A percentile compares a stretch with the other conserved stretches of the same genome.
Evolutionary conservation across 1,140 invertebrate genomes (phyloP).

Genomic region (Telenomus remus): DNA sequence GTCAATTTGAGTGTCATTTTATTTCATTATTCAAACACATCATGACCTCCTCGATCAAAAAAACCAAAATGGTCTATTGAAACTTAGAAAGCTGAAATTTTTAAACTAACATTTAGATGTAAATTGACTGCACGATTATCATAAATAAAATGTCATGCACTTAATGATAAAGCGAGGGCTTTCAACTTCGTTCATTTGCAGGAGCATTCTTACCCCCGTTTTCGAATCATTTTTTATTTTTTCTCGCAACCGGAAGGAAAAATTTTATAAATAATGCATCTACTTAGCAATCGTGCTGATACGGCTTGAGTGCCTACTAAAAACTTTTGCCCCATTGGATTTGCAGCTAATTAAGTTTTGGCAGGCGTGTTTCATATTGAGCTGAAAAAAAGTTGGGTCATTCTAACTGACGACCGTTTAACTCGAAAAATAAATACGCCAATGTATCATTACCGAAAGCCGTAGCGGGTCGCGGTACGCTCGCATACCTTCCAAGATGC

Average conservation of each 20-base stretch:
- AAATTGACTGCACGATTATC: slow-evolving; percentile 8
- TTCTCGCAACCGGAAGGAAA: slow-evolving; percentile 2
- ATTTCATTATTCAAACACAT: too few relatives aligned
- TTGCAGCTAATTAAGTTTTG: slow-evolving; percentile 13
- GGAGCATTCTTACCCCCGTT: neutral
- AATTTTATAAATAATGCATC: slow-evolving; percentile 20
- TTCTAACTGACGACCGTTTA: neutral
- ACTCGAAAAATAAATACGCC: slow-evolving; percentile 2
- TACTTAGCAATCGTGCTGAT: slow-evolving; percentile 3
- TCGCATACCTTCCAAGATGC: slow-evolving; percentile 1
- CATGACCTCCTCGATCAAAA: too few relatives aligned
- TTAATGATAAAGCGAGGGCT: slow-evolving; percentile 18
- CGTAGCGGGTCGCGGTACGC: neutral
- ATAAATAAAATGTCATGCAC: slow-evolving; percentile 12
- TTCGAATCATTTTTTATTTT: neutral
- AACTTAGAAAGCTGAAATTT: neutral
- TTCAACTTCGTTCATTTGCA: slow-evolving; percentile 14
- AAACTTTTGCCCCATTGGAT: neutral
- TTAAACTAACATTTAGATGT: slow-evolving; percentile 6
- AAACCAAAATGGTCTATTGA: too few relatives aligned
- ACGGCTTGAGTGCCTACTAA: slow-evolving; percentile 1
- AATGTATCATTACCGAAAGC: slow-evolving; percentile 7
- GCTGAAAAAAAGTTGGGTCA: neutral
- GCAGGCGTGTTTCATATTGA: neutral
- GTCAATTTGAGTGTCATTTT: too few relatives aligned